Percentiles rank a stretch among this genome's conserved stretches.
Evolutionary conservation across 2,797 vertebrate genomes (phyloP).

Genomic region (Anas georgica): DNA sequence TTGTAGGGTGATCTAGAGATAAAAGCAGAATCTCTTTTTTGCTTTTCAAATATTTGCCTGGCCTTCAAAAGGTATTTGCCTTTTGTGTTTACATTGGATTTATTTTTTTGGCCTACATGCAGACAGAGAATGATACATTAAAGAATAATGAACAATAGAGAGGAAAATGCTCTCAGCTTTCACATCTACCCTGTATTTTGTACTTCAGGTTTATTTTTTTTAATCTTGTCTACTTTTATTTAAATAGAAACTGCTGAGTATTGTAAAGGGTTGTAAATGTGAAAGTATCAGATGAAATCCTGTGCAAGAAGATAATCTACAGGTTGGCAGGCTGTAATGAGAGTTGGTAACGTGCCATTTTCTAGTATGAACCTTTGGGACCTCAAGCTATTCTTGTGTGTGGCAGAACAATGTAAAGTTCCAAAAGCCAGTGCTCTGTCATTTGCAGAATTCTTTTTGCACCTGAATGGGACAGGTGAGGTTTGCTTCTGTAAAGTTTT

Average conservation of each 20-base stretch:
- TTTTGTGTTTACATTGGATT: slow-evolving; percentile 84
- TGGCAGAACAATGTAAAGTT: slow-evolving; percentile 13
- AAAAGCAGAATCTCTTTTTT: slow-evolving; percentile 77
- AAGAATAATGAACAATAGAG: slow-evolving; percentile 68
- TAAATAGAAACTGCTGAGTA: slow-evolving; percentile 56
- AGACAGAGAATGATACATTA: slow-evolving; percentile 77
- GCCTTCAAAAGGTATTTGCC: slow-evolving; percentile 87
- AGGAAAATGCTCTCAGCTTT: slow-evolving; percentile 57
- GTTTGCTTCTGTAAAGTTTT: neutral
- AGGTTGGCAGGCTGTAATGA: slow-evolving; percentile 38
- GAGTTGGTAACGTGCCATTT: slow-evolving; percentile 28
- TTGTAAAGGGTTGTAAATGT: slow-evolving; percentile 38
- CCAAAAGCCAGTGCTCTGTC: neutral
- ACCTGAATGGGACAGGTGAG: slow-evolving; percentile 6
- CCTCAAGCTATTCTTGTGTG: slow-evolving; percentile 13
- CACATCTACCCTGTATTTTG: slow-evolving; percentile 45
- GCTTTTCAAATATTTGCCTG: slow-evolving; percentile 91
- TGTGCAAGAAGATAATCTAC: slow-evolving; percentile 40
- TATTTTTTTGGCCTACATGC: slow-evolving; percentile 79
- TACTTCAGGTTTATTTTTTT: slow-evolving; percentile 17
- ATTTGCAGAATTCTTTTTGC: neutral
- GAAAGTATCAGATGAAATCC: slow-evolving; percentile 48
- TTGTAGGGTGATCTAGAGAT: slow-evolving; percentile 72
- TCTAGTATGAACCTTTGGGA: slow-evolving; percentile 3
- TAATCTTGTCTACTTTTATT: slow-evolving; percentile 41